These are phyloP conservation scores for Drosophila sordidapex DNA, from an alignment of 2,888 invertebrate species.

Conservation along the genomic window DNA sequence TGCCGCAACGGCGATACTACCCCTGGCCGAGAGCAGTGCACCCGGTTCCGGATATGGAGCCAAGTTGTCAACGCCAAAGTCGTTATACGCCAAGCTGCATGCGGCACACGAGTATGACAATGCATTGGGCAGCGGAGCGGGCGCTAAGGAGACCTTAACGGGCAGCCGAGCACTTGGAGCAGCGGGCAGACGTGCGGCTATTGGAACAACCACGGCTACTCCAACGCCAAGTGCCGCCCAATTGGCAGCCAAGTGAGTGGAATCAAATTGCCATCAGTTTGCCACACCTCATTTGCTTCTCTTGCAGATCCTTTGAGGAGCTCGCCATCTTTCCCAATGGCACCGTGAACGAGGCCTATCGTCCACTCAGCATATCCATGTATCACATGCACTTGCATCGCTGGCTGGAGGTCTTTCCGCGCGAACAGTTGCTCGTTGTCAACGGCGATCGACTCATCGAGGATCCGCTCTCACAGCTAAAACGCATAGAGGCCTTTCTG, in stretches of 20 bases:
- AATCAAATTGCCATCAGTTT: neutral
- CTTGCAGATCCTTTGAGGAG: conserved; percentile 90
- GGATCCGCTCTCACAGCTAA: conserved; percentile 94
- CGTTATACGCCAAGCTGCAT: conserved; percentile 80
- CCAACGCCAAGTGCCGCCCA: conserved; percentile 78
- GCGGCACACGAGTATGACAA: conserved; percentile 81
- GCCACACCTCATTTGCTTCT: neutral
- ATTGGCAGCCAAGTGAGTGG: conserved; percentile 82
- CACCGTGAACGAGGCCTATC: conserved; percentile 92
- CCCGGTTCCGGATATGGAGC: conserved; percentile 48
- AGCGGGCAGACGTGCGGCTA: conserved; percentile 28
- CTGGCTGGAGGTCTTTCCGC: conserved; percentile 97
- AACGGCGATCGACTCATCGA: conserved; percentile 96
- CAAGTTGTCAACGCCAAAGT: conserved; percentile 64
- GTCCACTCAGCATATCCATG: conserved; percentile 94
- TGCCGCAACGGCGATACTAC: conserved; percentile 90
- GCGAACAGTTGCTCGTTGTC: conserved; percentile 96
- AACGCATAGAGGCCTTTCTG: conserved; percentile 94
- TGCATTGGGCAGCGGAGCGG: conserved; percentile 77
- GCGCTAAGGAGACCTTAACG: conserved; percentile 67
- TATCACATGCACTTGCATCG: conserved; percentile 95
- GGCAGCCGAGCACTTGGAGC: conserved; percentile 21
- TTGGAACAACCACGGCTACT: conserved; percentile 64
- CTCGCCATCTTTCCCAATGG: conserved; percentile 92
- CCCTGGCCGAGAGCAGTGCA: conserved; percentile 80